Base-by-base conservation (phyloP, 2,113 vertebrate genomes). In the Anguilla rostrata region DNA sequence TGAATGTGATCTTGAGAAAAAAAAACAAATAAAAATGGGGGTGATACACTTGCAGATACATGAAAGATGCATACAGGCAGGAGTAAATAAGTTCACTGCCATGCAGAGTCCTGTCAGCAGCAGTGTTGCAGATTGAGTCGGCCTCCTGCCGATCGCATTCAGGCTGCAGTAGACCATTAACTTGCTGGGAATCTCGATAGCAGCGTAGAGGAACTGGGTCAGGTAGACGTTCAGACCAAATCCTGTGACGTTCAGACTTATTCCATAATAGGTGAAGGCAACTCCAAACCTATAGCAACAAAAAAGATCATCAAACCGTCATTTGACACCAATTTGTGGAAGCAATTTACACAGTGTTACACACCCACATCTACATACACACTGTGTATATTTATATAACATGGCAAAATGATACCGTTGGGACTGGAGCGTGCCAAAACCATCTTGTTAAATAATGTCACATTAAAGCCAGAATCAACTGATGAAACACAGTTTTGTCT, bases 211-310 rank as follows among this genome's bases (percentile, higher is more conserved):
- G 83, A 95, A 94, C 89, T 95, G 93, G 18, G 93, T 94, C 46
- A 95, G 84, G 84, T 94, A 94, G 85, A 95, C 88, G 83, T 91
- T 93, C n/a, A 92, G 79, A 15, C 92, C 93, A 79, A 95, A 94
- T 20, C 90, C 92, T 14, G 34, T 26, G 1, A 94, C 75, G 60
- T 94, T 95, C 6, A 95, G 86, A 83, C 92, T 91, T 83, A 94
- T 95, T 49, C 92, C 93, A 0, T 94, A 95, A 83, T 94, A 95
- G 0, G 90, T 89, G 39, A 86, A 91, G 56, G 83, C 87, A 88
- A 43, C 29, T 39, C 46, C 79, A n/a, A 57, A 8, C 57, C 34
- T 85, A 26, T 39, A 56, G 84, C 1, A 3, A 66, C 6, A 29
- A 39, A 83, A 29, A 90, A 46, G 43, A 46, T 14, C 14, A 46